These are phyloP conservation scores for Phacellophora camtschatica DNA, from an alignment of 30 jellyfish, hydroid and myxozoan genomes.

Conservation along the genomic window DNA sequence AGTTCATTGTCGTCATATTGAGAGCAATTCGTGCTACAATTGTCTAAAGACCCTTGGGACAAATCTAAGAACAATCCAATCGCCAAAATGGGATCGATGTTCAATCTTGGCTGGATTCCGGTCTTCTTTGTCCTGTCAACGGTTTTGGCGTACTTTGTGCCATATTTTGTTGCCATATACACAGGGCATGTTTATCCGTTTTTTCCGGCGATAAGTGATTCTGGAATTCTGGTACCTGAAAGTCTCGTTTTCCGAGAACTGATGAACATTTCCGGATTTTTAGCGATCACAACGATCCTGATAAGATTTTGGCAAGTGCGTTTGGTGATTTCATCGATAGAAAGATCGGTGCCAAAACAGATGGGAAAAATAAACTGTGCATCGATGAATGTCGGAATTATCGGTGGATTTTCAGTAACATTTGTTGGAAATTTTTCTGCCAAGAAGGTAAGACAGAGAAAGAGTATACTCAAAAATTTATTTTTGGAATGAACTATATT, in stretches of 20 bases:
- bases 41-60: neutral
- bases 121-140: constrained; percentile 62
- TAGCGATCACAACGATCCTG: constrained; percentile 57
- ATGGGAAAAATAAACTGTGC: constrained; percentile 35
- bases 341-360: neutral
- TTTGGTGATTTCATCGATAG: constrained; percentile 59
- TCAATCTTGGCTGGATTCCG: constrained; percentile 84
- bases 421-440: constrained; percentile 89
- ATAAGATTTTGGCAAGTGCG: constrained; percentile 72
- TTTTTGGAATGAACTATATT: too few relatives aligned
- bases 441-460: constrained; percentile 61
- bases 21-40: neutral
- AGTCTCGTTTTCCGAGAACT: constrained; percentile 82
- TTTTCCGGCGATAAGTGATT: constrained; percentile 93
- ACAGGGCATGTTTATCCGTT: constrained; percentile 82
- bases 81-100: constrained; percentile 29
- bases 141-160: constrained; percentile 61
- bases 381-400: constrained; percentile 53
- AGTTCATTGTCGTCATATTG: neutral
- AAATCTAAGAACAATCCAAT: neutral
- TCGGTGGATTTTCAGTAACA: constrained; percentile 91
- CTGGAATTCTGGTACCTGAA: constrained; percentile 85
- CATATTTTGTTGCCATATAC: constrained; percentile 68
- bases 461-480: too few relatives aligned
- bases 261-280: constrained; percentile 88